Conservation (phyloP, 2,888 invertebrate species). For the Eupithecia tripunctaria region DNA sequence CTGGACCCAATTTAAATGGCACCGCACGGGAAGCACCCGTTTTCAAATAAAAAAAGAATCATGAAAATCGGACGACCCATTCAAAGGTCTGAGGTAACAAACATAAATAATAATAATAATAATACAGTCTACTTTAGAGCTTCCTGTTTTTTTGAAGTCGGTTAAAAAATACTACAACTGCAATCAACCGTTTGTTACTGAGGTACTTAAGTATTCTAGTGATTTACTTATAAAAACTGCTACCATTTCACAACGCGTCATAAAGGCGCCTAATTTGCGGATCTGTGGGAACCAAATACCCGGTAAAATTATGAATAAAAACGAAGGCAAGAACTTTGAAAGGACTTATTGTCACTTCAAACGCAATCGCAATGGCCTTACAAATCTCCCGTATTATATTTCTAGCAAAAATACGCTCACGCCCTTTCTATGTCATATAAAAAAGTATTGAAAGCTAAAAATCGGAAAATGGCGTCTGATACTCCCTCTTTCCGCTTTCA, state of each 20-base stretch:
- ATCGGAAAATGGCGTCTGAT: slow-evolving; percentile 35
- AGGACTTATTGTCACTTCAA: not conserved
- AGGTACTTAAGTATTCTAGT: too few relatives aligned
- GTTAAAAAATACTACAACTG: too few relatives aligned
- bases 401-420: slow-evolving; percentile 10
- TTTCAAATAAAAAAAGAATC: too few relatives aligned
- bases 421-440: slow-evolving; percentile 23
- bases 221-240: too few relatives aligned
- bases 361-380: not conserved
- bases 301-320: not conserved
- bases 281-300: not conserved
- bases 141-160: too few relatives aligned
- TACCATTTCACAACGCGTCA: not conserved
- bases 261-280: not conserved
- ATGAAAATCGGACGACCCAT: too few relatives aligned
- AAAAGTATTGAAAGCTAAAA: slow-evolving; percentile 36
- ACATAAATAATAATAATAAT: too few relatives aligned
- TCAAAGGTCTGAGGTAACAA: too few relatives aligned
- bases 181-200: too few relatives aligned
- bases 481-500: slow-evolving; percentile 33
- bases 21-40: too few relatives aligned
- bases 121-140: too few relatives aligned
- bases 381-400: slow-evolving; percentile 13
- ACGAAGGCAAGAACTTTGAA: not conserved
- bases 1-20: too few relatives aligned